These are phyloP conservation scores for Oenanthe oenanthe DNA, from an alignment of 2,113 vertebrate genomes.

Conservation along the genomic window DNA sequence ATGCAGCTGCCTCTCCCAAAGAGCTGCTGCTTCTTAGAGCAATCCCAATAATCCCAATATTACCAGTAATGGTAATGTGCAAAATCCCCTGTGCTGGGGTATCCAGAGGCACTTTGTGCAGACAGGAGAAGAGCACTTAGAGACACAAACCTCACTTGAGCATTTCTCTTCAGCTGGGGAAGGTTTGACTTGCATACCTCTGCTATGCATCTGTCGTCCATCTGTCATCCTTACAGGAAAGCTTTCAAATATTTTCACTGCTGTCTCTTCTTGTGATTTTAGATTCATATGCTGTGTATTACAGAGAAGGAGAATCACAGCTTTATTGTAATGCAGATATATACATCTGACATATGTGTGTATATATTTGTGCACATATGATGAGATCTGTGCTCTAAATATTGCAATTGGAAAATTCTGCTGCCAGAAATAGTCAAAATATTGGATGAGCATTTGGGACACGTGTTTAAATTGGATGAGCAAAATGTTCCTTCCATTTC, in stretches of 20 bases:
- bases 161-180: neutral
- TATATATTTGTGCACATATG: neutral
- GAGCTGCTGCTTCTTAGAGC: neutral
- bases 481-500: neutral
- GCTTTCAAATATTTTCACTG: slow-evolving; percentile 18
- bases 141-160: neutral
- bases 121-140: neutral
- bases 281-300: neutral
- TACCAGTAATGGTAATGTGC: neutral
- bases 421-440: slow-evolving; percentile 5
- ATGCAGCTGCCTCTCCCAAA: neutral
- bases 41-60: neutral
- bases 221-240: slow-evolving; percentile 1
- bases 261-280: neutral
- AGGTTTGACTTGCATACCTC: slow-evolving; percentile 21
- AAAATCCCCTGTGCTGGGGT: neutral
- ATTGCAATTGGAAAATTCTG: neutral
- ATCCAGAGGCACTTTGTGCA: neutral
- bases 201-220: slow-evolving; percentile 7
- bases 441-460: neutral
- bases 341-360: neutral
- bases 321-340: neutral
- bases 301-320: neutral
- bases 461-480: neutral
- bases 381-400: neutral